phyloP scores from a whole-genome alignment of 2,113 vertebrate genomes.

The Blennius ocellaris region DNA sequence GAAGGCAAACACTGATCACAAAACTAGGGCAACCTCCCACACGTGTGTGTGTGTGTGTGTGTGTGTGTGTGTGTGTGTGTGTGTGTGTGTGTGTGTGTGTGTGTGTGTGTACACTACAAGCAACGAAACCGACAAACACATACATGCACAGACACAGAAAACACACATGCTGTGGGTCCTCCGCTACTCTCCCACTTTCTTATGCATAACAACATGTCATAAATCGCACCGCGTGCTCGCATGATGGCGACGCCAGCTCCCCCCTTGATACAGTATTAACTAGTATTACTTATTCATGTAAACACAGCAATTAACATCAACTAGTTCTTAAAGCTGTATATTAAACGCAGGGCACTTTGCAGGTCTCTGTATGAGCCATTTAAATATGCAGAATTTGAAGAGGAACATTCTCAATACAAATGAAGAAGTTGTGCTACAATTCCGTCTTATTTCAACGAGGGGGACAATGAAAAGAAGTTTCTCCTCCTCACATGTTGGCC shows the following conservation, averaged over 20 bases:
- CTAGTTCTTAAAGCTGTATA: neutral
- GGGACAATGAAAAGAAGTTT: too few relatives aligned
- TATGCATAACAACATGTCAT: constrained; percentile 25
- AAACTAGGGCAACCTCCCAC: constrained; percentile 69
- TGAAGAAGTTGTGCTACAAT: too few relatives aligned
- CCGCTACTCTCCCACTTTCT: constrained; percentile 18
- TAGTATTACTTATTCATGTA: neutral
- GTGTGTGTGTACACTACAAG: constrained; percentile 1
- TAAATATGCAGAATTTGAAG: too few relatives aligned
- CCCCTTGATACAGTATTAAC: neutral
- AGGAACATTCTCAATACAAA: too few relatives aligned
- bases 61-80: too few relatives aligned
- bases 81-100: constrained; percentile 15
- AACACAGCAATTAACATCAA: neutral
- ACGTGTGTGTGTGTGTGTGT: constrained; percentile 26
- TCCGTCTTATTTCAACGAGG: too few relatives aligned
- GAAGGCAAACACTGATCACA: constrained; percentile 64
- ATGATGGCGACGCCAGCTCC: neutral
- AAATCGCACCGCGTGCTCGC: constrained; percentile 8
- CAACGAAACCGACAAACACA: constrained; percentile 4
- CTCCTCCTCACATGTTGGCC: too few relatives aligned
- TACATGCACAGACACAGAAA: constrained; percentile 12
- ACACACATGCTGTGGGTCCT: constrained; percentile 35
- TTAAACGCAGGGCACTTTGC: neutral
- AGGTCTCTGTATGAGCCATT: too few relatives aligned